These are phyloP conservation scores for Synanceia verrucosa DNA, from an alignment of 2,797 vertebrate genomes.

Conservation along the genomic window DNA sequence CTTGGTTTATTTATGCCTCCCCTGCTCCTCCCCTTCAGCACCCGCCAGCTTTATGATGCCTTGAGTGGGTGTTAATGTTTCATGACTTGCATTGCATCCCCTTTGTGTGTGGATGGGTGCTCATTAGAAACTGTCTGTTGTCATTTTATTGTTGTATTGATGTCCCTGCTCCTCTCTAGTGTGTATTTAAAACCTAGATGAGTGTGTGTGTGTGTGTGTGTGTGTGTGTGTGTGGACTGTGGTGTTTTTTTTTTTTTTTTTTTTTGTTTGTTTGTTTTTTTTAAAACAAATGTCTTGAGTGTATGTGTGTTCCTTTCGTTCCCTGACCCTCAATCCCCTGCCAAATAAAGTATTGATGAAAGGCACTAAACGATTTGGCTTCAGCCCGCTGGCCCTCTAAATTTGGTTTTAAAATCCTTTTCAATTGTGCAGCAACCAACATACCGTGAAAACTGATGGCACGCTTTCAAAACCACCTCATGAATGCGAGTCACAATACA, in stretches of 20 bases:
- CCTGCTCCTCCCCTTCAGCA: conserved; percentile 53
- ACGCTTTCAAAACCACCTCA: neutral
- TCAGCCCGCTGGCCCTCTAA: conserved; percentile 25
- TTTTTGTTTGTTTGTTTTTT: neutral
- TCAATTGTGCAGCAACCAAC: conserved; percentile 18
- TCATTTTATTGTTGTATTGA: conserved; percentile 69
- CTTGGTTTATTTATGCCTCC: conserved; percentile 74
- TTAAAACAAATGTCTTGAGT: conserved; percentile 11
- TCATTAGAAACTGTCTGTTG: conserved; percentile 63
- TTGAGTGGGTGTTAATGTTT: conserved; percentile 78
- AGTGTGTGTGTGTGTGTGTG: conserved; percentile 4
- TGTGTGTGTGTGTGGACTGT: neutral
- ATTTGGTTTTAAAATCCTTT: conserved; percentile 49
- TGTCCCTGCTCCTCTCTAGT: conserved; percentile 32
- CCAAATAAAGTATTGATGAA: conserved; percentile 74
- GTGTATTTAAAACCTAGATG: conserved; percentile 43
- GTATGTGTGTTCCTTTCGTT: conserved; percentile 46
- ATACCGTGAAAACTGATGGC: conserved; percentile 13
- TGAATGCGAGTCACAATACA: neutral
- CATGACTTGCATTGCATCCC: conserved; percentile 60
- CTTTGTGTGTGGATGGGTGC: conserved; percentile 49
- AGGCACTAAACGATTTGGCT: conserved; percentile 51
- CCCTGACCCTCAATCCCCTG: conserved; percentile 25
- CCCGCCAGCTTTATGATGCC: conserved; percentile 66
- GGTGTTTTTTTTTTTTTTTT: conserved; percentile 6